Percentiles rank a stretch among this genome's conserved stretches.
phyloP scores from a whole-genome alignment of 2,113 vertebrate species.

The Gasterosteus aculeatus region DNA sequence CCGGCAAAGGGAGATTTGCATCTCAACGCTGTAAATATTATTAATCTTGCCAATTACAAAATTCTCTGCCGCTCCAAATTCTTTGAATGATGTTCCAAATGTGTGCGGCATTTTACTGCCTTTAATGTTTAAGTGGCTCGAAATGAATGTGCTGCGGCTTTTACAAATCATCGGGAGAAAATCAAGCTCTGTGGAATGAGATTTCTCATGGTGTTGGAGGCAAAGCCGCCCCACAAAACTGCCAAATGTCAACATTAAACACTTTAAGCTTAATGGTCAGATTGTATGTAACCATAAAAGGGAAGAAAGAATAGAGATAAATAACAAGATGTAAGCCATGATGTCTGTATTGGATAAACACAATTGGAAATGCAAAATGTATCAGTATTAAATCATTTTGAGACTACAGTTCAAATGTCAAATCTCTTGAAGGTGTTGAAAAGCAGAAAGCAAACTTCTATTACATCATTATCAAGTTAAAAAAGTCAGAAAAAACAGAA shows the following conservation, averaged over 20 bases:
- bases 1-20: constrained; percentile 79
- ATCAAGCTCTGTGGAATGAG: constrained; percentile 51
- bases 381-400: neutral
- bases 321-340: neutral
- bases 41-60: constrained; percentile 84
- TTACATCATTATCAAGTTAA: neutral
- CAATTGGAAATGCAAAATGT: neutral
- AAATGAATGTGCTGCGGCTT: constrained; percentile 71
- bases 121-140: constrained; percentile 79
- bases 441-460: neutral
- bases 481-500: neutral
- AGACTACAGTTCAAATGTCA: neutral
- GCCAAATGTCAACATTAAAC: constrained; percentile 35
- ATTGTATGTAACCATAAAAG: neutral
- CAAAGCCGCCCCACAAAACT: constrained; percentile 27
- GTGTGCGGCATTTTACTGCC: constrained; percentile 63
- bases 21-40: constrained; percentile 82
- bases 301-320: neutral
- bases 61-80: constrained; percentile 78
- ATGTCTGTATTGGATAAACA: neutral
- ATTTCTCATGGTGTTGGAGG: constrained; percentile 33
- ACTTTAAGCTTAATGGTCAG: neutral
- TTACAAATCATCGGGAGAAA: constrained; percentile 66
- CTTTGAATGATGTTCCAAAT: constrained; percentile 77
- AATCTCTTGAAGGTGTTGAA: neutral